Evolutionary conservation across 1,140 invertebrate genomes (phyloP).

Genomic region (Cheumatopsyche charites): DNA sequence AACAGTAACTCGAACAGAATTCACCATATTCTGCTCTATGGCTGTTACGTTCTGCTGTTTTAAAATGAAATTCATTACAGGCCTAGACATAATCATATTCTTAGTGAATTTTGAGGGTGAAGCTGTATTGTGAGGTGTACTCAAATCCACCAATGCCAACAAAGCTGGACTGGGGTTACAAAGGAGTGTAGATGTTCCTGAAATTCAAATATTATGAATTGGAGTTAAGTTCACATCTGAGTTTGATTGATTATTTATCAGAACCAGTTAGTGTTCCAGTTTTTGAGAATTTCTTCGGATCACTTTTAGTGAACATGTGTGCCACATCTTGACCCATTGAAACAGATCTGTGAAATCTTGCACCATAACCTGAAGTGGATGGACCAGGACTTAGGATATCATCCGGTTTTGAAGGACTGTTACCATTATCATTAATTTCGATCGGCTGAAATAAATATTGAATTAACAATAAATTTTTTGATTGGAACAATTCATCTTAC

Average conservation of each 20-base stretch:
- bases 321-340: conserved; percentile 60
- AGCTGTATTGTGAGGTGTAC: conserved; percentile 52
- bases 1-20: conserved; percentile 55
- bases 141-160: conserved; percentile 66
- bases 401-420: conserved; percentile 3
- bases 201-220: conserved; percentile 4
- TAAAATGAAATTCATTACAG: conserved; percentile 55
- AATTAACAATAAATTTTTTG: background rate
- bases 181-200: conserved; percentile 75
- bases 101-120: conserved; percentile 52
- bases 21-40: conserved; percentile 55
- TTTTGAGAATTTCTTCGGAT: background rate
- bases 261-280: background rate
- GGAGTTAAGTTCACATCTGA: background rate
- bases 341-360: conserved; percentile 61
- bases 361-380: conserved; percentile 31
- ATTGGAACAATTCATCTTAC: too few species aligned
- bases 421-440: conserved; percentile 31
- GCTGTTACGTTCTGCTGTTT: conserved; percentile 52
- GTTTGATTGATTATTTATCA: background rate
- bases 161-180: conserved; percentile 83
- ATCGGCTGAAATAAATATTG: background rate
- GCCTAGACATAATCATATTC: conserved; percentile 51
- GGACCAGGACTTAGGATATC: conserved; percentile 6
- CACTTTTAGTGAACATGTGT: conserved; percentile 6